A percentile compares a stretch with the other conserved stretches of the same genome.
phyloP scores from a whole-genome alignment of 2,888 invertebrate species.

The Polyommatus iphigenia region DNA sequence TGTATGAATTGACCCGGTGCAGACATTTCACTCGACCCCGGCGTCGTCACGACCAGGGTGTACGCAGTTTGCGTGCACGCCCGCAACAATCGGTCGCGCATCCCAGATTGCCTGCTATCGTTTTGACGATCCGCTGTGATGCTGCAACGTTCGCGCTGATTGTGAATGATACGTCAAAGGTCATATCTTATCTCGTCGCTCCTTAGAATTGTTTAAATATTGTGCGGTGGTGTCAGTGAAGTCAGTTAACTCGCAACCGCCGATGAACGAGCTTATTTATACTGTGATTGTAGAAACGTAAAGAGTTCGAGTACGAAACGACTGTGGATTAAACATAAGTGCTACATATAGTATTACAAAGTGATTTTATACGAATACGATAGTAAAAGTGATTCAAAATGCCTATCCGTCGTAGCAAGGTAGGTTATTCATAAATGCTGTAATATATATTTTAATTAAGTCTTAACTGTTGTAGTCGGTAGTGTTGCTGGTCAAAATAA shows the following conservation, averaged over 20 bases:
- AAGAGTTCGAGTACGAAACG: constrained; percentile 24
- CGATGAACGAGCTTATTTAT: constrained; percentile 58
- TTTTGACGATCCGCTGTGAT: constrained; percentile 59
- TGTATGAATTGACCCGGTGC: constrained; percentile 60
- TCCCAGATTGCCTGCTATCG: constrained; percentile 58
- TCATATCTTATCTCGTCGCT: constrained; percentile 67
- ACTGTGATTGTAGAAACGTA: constrained; percentile 43
- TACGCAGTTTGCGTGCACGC: constrained; percentile 48
- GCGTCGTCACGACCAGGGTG: constrained; percentile 46
- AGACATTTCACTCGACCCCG: constrained; percentile 60
- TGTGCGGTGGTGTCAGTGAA: constrained; percentile 70
- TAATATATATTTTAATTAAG: not conserved
- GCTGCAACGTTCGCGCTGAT: constrained; percentile 71
- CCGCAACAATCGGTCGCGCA: constrained; percentile 45
- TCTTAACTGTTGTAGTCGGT: not conserved
- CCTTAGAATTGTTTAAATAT: constrained; percentile 66
- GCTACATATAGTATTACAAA: constrained; percentile 38
- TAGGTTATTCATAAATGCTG: constrained; percentile 46
- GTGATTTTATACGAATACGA: constrained; percentile 37
- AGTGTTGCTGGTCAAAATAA: too few relatives aligned
- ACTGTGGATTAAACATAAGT: constrained; percentile 38
- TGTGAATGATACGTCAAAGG: constrained; percentile 71
- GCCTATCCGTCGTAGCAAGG: constrained; percentile 75
- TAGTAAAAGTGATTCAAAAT: constrained; percentile 53
- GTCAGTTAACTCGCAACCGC: constrained; percentile 71